Evolutionary conservation across 1,140 invertebrate genomes (phyloP), one percentile per base, ranked within the genome.

Genomic region (Centruroides sculpturatus): DNA sequence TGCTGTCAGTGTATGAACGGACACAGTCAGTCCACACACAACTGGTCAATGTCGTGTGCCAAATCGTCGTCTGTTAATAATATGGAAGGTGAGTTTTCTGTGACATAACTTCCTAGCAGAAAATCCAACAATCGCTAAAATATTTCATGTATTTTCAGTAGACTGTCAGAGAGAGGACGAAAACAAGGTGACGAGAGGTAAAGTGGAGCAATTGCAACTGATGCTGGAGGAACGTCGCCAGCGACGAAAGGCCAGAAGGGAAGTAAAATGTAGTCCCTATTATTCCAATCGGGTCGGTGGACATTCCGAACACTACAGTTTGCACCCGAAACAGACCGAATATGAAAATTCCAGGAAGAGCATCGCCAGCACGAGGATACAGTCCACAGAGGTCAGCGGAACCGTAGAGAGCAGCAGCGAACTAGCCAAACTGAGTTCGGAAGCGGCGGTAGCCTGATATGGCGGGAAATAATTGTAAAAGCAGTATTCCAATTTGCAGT

Each of bases 161-260:
- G 53, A 50, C 9, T 12, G 36, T 6, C 57, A 56, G 6, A 49
- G 73, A 69, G 78, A 69, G 11, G 67, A 67, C 46, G 87, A 86
- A 69, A 87, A 89, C 68, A 81, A 82, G 62, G 85, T 86, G 63
- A 87, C 86, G 5, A 85, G 87, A 66, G 85, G 84, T 51, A 94
- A 93, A 73, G 80, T 92, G 74, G 84, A 89, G 69, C 85, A 87
- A 58, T 75, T 93, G 12, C 82, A 87, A 61, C 76, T 88, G 35
- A 86, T 92, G 46, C 87, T 94, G 86, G 87, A 89, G 66, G 87
- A 92, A 71, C 81, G 86, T 66, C 82, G 88, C 57, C 85, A 87
- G 61, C 80, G 86, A 59, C 80, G 89, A 47, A 83, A 84, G 71
- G 87, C 85, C 5, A 79, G 88, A 60, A 83, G 89, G 66, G 79